A percentile compares a stretch with the other conserved stretches of the same genome.
phyloP scores from a whole-genome alignment of 2,797 vertebrate genomes.

The Onychomys torridus region DNA sequence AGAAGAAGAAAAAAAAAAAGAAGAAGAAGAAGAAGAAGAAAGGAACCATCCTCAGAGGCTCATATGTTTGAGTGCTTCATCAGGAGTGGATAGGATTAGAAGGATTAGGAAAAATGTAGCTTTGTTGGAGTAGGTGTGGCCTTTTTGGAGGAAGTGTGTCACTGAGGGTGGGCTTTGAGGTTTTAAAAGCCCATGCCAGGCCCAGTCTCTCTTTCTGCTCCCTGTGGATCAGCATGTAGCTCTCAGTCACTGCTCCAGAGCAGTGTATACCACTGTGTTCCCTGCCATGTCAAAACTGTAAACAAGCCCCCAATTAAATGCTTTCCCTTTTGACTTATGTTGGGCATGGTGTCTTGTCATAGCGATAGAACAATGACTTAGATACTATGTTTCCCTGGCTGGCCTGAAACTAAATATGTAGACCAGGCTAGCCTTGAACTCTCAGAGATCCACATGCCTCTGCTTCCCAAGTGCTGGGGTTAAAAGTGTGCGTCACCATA shows the following conservation, averaged over 20 bases:
- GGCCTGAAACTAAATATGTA: not conserved
- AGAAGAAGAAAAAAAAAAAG: no score
- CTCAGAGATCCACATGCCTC: not conserved
- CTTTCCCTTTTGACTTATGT: not conserved
- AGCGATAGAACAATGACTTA: not conserved
- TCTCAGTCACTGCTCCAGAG: not conserved
- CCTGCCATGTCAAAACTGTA: no score
- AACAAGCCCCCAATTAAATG: not conserved
- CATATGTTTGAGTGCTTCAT: not conserved
- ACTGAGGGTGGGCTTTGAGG: not conserved
- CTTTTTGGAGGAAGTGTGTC: not conserved
- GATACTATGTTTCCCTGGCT: not conserved
- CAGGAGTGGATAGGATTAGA: not conserved
- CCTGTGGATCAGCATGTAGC: no score
- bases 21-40: no score
- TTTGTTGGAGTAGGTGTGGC: not conserved
- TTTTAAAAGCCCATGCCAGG: not conserved
- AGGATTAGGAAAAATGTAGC: not conserved
- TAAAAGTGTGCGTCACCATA: not conserved
- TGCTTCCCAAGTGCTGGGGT: not conserved
- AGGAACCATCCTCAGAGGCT: not conserved
- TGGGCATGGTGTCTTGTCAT: not conserved
- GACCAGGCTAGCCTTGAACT: not conserved
- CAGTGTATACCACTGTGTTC: not conserved
- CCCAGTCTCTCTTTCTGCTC: not conserved